phyloP scores from a whole-genome alignment of 2,888 invertebrate genomes.

The Anodontia alba region DNA sequence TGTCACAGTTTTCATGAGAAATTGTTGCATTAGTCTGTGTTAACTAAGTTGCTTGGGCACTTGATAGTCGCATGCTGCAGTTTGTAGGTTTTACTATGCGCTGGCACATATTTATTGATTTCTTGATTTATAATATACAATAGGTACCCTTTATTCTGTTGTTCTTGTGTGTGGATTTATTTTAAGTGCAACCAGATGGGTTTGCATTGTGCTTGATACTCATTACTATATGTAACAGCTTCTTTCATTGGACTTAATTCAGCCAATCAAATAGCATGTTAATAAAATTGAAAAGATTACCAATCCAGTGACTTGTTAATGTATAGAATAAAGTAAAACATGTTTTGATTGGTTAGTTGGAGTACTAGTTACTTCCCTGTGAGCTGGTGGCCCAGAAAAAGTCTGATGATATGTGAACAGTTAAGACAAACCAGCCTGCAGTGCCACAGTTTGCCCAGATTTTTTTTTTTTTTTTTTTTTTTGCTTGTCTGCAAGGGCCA shows the following conservation, averaged over 20 bases:
- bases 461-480: too few relatives aligned
- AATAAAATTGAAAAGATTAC: neutral
- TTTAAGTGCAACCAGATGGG: neutral
- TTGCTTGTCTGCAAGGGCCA: too few relatives aligned
- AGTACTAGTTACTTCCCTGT: neutral
- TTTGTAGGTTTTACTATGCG: too few relatives aligned
- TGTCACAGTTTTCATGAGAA: too few relatives aligned
- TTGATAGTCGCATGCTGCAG: too few relatives aligned
- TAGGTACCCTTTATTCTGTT: neutral
- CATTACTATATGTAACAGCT: slow-evolving; percentile 3
- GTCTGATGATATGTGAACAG: too few relatives aligned
- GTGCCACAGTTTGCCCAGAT: too few relatives aligned
- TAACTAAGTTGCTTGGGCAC: too few relatives aligned
- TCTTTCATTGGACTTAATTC: slow-evolving; percentile 7
- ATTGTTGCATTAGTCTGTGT: too few relatives aligned
- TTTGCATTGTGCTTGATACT: slow-evolving; percentile 10
- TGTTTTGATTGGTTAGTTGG: slow-evolving; percentile 7
- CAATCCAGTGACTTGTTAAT: neutral
- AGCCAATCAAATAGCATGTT: slow-evolving; percentile 27
- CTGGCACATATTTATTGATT: neutral
- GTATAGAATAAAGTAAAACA: neutral
- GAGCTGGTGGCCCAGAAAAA: too few relatives aligned
- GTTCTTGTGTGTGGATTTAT: neutral
- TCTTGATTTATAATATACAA: neutral
- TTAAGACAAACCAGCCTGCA: too few relatives aligned